Conservation (phyloP, 2,797 vertebrate genomes). For the Sebastes itinus region DNA sequence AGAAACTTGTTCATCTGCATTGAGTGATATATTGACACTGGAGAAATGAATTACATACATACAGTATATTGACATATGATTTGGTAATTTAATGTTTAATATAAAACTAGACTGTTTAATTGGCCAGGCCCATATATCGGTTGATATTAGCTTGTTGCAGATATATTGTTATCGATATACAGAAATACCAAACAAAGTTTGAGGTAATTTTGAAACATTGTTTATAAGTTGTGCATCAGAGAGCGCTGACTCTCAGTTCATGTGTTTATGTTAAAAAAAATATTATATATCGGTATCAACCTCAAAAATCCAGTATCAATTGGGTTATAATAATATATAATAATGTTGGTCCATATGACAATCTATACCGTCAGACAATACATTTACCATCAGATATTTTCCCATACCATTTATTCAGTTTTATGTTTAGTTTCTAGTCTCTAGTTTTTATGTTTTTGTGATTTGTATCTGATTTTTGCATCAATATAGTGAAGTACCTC, state of each 20-base stretch:
- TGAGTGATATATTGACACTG: neutral
- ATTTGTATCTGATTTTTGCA: neutral
- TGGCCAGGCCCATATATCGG: neutral
- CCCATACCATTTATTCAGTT: no score
- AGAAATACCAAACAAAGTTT: neutral
- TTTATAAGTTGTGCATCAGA: neutral
- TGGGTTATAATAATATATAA: no score
- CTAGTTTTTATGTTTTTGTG: no score
- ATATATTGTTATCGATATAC: neutral
- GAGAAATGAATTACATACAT: neutral
- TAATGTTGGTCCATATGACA: no score
- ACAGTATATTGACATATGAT: neutral
- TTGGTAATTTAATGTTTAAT: neutral
- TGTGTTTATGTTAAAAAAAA: no score
- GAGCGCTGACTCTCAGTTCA: neutral
- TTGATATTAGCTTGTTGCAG: neutral
- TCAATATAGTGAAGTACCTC: neutral
- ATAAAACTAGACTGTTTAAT: neutral
- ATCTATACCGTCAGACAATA: no score
- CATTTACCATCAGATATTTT: no score
- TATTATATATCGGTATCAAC: no score
- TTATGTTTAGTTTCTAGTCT: no score
- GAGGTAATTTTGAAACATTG: neutral
- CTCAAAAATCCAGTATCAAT: no score
- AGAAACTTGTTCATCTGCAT: slow-evolving; percentile 8